Evolutionary conservation across 2,797 vertebrate genomes (phyloP).

Genomic region (Eulemur albifrons): DNA sequence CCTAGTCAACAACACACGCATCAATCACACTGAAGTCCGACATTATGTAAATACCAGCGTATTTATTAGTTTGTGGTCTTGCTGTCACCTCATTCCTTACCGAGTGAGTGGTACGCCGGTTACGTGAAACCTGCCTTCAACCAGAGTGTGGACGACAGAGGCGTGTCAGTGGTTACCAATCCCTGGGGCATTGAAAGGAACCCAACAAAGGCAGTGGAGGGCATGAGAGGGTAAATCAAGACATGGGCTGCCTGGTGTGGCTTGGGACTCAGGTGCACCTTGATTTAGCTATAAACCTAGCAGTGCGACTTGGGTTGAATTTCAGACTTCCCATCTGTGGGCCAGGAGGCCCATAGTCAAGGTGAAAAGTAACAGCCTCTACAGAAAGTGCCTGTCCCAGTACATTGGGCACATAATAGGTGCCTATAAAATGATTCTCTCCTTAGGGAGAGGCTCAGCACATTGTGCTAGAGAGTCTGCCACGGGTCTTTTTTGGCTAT

Average conservation of each 20-base stretch:
- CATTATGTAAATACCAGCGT: neutral
- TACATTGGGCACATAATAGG: neutral
- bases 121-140: neutral
- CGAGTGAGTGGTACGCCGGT: neutral
- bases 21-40: neutral
- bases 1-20: slow-evolving; percentile 46
- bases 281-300: neutral
- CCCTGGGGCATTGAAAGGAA: neutral
- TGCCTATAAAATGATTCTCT: neutral
- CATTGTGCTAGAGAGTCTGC: neutral
- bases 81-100: neutral
- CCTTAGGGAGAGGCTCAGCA: neutral
- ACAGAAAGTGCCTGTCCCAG: neutral
- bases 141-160: neutral
- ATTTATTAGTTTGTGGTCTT: slow-evolving; percentile 13
- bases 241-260: neutral
- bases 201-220: neutral
- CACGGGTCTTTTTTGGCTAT: neutral
- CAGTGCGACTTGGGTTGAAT: neutral
- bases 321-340: neutral
- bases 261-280: neutral
- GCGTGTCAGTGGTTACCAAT: neutral
- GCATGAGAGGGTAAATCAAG: neutral
- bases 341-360: neutral
- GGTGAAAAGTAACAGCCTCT: neutral